Base-by-base conservation (phyloP, 2,888 invertebrate species). In the Athalia circularis region DNA sequence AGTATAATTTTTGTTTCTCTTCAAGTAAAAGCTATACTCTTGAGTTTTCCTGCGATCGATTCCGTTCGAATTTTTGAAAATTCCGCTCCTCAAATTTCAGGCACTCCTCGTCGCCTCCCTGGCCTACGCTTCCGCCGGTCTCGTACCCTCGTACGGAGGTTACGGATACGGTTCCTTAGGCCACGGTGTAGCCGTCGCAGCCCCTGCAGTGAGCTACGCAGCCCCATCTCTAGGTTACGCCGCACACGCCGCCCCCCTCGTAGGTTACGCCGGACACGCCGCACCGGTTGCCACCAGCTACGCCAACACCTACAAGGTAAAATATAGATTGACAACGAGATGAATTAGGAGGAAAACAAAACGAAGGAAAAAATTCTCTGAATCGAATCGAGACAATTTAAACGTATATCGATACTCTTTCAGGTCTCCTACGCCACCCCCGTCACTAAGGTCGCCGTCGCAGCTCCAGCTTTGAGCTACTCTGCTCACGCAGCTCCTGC, bases 41-140 rank as follows among this genome's bases (percentile, higher is more conserved):
- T 4, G 5, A 6, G 11, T 50, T 29, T 29, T 4, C 13, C 6
- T 13, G n/a, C 11, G 9, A 9, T 4, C 11, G 3, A 65, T 48
- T 48, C 0, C 4, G 0, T 48, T 13, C 47, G 5, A 0, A 9
- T 67, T 5, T n/a, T 29, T 5, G 9, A 50, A 67, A 50, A 11
- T 68, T 15, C 5, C 5, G 7, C 15, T 11, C 9, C 9, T 9
- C 6, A 15, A 11, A 7, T 13, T n/a, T 2, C 86, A 93, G 93
- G 88, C 93, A 83, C 90, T 92, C 78, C 90, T 93, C 88, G 87
- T 92, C 84, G 91, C 92, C 81, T 67, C 79, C 43, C 82, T 86
- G 80, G 86, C 88, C n/a, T 87, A 84, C 78, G 89, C 85, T 50
- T 87, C 89, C 7, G 88, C 88, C 15, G 87, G 87, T n/a, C 65